These are phyloP conservation scores for Microtus montanus DNA, from an alignment of 2,113 vertebrate species.

Conservation along the genomic window DNA sequence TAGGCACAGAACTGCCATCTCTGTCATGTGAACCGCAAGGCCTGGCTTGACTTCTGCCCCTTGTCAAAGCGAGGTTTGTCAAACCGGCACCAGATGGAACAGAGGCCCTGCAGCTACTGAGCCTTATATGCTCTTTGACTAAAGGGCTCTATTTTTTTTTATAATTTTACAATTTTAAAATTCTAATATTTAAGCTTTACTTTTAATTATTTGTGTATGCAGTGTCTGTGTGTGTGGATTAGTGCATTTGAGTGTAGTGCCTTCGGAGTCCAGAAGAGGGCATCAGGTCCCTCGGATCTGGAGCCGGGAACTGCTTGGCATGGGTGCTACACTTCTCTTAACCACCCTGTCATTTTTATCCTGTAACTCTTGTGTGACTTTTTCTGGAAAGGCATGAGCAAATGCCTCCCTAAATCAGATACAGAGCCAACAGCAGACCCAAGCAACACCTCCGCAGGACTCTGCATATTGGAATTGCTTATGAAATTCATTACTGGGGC, in stretches of 20 bases:
- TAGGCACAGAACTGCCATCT: not conserved
- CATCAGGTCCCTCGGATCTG: not conserved
- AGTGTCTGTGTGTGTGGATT: not conserved
- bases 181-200: not conserved
- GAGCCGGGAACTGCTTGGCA: too few relatives aligned
- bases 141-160: not conserved
- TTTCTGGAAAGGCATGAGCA: not conserved
- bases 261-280: not conserved
- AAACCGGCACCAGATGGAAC: not conserved
- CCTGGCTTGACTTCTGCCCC: not conserved
- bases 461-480: not conserved
- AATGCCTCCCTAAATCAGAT: not conserved
- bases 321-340: not conserved
- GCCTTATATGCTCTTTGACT: constrained; percentile 18
- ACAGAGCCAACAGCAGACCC: not conserved
- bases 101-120: not conserved
- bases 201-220: not conserved
- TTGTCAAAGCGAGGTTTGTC: not conserved
- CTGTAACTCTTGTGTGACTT: not conserved
- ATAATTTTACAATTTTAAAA: not conserved
- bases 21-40: not conserved
- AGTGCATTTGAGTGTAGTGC: not conserved
- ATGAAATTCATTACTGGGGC: not conserved
- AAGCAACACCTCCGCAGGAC: not conserved
- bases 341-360: not conserved